Evolutionary conservation across 2,113 vertebrate genomes (phyloP).

Genomic region (Cottus gobio): DNA sequence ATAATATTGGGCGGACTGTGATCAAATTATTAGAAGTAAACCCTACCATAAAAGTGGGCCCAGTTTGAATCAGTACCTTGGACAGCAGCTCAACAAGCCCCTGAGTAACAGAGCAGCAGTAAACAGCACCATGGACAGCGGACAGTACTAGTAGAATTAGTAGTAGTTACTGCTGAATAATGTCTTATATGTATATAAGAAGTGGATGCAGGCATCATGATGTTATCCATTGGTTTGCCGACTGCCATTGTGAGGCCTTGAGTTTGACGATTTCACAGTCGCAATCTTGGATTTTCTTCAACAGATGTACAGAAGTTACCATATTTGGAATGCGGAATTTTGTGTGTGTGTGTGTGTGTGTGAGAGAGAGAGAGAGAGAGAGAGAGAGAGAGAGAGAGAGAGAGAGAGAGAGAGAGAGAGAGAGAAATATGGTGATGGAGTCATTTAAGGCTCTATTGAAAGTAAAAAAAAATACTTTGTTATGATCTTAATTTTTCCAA

Average conservation of each 20-base stretch:
- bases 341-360: no score
- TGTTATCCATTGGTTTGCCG: no score
- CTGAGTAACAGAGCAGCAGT: not conserved
- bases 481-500: conserved; percentile 42
- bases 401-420: not conserved
- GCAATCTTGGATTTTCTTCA: no score
- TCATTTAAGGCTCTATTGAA: conserved; percentile 33
- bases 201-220: not conserved
- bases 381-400: not conserved
- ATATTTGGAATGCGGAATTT: no score
- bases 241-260: no score
- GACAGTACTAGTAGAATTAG: not conserved
- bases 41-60: not conserved
- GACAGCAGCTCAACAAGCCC: not conserved
- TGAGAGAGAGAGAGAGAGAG: no score
- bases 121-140: conserved; percentile 7
- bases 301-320: no score
- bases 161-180: not conserved
- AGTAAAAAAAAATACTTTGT: conserved; percentile 23
- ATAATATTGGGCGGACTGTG: not conserved
- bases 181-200: not conserved
- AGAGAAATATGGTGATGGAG: not conserved
- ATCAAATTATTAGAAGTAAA: conserved; percentile 29
- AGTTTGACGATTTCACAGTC: no score
- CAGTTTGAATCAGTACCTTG: conserved; percentile 13